Conservation (phyloP, 37 sponge, comb jelly and placozoan genomes). For the Spongilla lacustris region DNA sequence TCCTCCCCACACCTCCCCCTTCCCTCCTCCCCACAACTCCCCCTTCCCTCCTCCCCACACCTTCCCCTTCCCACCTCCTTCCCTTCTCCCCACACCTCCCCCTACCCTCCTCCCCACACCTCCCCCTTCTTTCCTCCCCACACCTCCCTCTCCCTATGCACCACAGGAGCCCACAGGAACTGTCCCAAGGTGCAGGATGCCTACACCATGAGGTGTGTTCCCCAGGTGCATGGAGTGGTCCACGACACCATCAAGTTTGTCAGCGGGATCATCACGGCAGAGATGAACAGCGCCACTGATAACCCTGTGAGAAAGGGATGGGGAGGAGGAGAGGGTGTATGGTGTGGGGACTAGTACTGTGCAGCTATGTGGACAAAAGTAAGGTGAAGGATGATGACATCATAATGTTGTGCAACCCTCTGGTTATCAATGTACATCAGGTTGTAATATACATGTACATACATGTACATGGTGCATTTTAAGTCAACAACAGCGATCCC, state of each 20-base stretch:
- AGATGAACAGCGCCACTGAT: conserved; percentile 97
- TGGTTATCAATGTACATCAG: too few species aligned
- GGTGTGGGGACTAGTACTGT: too few species aligned
- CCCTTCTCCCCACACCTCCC: neutral
- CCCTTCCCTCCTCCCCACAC: neutral
- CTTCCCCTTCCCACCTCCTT: neutral
- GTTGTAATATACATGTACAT: too few species aligned
- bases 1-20: neutral
- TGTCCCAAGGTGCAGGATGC: conserved; percentile 91
- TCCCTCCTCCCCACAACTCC: neutral
- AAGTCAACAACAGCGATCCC: too few species aligned
- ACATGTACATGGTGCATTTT: too few species aligned
- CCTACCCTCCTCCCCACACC: neutral
- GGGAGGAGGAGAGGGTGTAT: neutral
- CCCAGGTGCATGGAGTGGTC: conserved; percentile 90
- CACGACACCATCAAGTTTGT: conserved; percentile 92
- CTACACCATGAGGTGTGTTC: conserved; percentile 87
- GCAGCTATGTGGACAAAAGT: neutral
- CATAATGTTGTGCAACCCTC: too few species aligned
- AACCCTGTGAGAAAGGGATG: conserved; percentile 77
- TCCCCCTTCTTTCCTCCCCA: neutral
- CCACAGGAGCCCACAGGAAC: conserved; percentile 65
- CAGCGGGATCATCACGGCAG: conserved; percentile 75
- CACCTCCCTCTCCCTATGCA: neutral
- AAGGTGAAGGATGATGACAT: neutral